Conservation (phyloP, 1,140 invertebrate species). For the Triops longicaudatus region DNA sequence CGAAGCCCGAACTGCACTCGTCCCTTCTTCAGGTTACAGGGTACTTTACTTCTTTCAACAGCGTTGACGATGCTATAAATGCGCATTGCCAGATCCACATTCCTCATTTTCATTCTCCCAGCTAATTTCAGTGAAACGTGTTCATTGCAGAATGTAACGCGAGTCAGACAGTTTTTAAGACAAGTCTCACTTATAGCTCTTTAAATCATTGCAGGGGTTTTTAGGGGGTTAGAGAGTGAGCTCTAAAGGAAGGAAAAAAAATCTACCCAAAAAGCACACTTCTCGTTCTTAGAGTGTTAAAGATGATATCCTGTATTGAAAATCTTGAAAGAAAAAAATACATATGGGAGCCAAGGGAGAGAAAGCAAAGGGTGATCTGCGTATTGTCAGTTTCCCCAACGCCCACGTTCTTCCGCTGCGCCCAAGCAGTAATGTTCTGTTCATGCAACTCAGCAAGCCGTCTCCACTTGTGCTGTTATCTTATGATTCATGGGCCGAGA, state of each 20-base stretch:
- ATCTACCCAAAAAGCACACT: neutral
- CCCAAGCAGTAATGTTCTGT: neutral
- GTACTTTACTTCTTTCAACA: conserved; percentile 9
- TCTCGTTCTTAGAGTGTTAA: conserved; percentile 4
- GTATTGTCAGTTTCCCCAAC: conserved; percentile 11
- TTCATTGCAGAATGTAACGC: neutral
- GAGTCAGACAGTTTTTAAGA: neutral
- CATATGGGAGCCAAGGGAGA: too few relatives aligned
- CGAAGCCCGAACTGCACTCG: neutral
- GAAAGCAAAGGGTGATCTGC: conserved; percentile 11
- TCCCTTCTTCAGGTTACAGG: neutral
- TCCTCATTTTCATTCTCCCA: conserved; percentile 15
- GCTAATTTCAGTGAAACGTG: conserved; percentile 2
- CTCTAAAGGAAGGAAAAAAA: too few relatives aligned
- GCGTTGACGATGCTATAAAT: conserved; percentile 6
- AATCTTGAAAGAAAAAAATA: neutral
- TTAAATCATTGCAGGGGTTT: neutral
- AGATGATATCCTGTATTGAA: conserved; percentile 12
- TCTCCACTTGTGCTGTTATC: conserved; percentile 14
- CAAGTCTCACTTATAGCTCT: conserved; percentile 4
- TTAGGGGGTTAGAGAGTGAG: neutral
- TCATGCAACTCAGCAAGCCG: conserved; percentile 9
- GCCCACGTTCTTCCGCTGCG: conserved; percentile 7
- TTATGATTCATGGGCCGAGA: conserved; percentile 3
- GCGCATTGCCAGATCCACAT: neutral